phyloP scores from a whole-genome alignment of 1,140 invertebrate species.

The Cherax quadricarinatus region DNA sequence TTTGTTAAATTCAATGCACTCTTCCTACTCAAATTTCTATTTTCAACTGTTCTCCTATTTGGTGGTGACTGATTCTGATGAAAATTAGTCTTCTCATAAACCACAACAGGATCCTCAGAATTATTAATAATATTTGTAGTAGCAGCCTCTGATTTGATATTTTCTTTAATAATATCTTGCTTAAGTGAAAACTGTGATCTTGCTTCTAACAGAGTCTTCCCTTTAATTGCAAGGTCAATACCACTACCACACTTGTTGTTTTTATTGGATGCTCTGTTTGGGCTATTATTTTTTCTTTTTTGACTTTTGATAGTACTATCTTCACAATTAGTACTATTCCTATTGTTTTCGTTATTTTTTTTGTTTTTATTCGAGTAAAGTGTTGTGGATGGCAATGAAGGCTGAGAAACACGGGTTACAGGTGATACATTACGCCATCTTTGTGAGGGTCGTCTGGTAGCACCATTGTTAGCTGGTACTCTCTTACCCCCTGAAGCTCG shows the following conservation, averaged over 20 bases:
- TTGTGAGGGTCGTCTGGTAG: conserved; percentile 21
- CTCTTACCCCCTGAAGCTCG: conserved; percentile 39
- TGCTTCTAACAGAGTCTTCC: neutral
- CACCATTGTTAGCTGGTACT: conserved; percentile 8
- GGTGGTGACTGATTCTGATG: neutral
- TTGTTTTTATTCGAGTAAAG: neutral
- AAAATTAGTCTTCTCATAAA: conserved; percentile 53
- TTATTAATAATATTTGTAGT: neutral
- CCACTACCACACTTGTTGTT: conserved; percentile 19
- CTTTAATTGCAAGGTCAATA: neutral
- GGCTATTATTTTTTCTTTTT: conserved; percentile 48
- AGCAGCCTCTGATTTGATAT: conserved; percentile 11
- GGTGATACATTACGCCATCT: conserved; percentile 57
- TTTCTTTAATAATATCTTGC: conserved; percentile 30
- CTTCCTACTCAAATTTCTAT: neutral
- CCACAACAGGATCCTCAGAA: conserved; percentile 53
- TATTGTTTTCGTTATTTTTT: conserved; percentile 44
- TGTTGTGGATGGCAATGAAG: neutral
- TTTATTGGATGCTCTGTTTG: conserved; percentile 27
- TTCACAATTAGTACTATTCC: conserved; percentile 19
- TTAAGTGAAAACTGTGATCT: conserved; percentile 8
- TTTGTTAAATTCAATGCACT: conserved; percentile 18
- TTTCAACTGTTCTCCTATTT: conserved; percentile 15
- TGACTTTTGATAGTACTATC: conserved; percentile 24
- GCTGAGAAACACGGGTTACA: neutral